A percentile compares a stretch with the other conserved stretches of the same genome.
Conservation (phyloP, 2,888 invertebrate species). For the Hydraecia micacea region DNA sequence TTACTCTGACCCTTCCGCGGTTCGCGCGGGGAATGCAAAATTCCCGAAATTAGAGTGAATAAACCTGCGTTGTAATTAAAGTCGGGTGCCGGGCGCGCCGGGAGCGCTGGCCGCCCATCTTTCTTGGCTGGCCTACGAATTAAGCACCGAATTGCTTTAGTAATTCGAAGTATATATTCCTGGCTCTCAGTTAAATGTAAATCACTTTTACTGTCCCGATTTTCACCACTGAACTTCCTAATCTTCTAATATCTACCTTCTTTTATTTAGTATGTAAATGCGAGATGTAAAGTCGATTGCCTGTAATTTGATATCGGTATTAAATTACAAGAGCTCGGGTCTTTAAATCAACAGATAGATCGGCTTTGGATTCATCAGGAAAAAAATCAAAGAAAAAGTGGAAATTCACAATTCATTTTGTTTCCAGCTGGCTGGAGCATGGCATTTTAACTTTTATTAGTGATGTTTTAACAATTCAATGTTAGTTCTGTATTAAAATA, state of each 20-base stretch:
- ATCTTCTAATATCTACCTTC: slow-evolving; percentile 79
- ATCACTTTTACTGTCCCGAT: slow-evolving; percentile 89
- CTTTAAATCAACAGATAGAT: slow-evolving; percentile 60
- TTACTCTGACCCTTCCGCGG: slow-evolving; percentile 89
- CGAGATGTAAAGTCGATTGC: slow-evolving; percentile 65
- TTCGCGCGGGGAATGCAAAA: slow-evolving; percentile 89
- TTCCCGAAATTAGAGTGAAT: slow-evolving; percentile 89
- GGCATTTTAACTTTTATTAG: slow-evolving; percentile 39
- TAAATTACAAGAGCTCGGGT: slow-evolving; percentile 59
- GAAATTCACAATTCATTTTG: slow-evolving; percentile 48
- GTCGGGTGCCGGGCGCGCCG: slow-evolving; percentile 80
- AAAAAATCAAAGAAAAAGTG: slow-evolving; percentile 56
- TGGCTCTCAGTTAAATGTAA: slow-evolving; percentile 87
- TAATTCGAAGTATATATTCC: slow-evolving; percentile 89
- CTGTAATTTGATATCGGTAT: slow-evolving; percentile 67
- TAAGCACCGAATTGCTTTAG: slow-evolving; percentile 89
- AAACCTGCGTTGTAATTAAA: slow-evolving; percentile 90
- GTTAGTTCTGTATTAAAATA: slow-evolving; percentile 49
- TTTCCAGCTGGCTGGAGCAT: slow-evolving; percentile 13
- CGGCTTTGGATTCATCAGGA: slow-evolving; percentile 49
- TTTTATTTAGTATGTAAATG: slow-evolving; percentile 76
- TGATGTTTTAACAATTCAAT: slow-evolving; percentile 22
- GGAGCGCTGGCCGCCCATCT: slow-evolving; percentile 85
- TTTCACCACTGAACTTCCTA: slow-evolving; percentile 82
- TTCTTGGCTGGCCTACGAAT: slow-evolving; percentile 89